Conservation (phyloP, 2,113 vertebrate species). For the Xyliphius kryptos region DNA sequence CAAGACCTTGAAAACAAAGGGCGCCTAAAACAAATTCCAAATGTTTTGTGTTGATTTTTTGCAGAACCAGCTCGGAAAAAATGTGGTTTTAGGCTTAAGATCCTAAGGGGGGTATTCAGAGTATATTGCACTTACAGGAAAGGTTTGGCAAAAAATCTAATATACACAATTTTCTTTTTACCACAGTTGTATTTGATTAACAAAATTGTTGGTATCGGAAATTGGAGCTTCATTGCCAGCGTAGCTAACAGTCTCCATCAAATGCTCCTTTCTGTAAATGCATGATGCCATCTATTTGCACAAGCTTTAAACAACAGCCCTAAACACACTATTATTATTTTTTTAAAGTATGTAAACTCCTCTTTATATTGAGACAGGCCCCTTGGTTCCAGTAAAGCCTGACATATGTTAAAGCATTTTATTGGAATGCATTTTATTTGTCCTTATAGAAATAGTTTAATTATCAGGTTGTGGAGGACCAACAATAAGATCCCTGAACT, state of each 20-base stretch:
- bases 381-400: too few relatives aligned
- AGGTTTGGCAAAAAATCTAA: neutral
- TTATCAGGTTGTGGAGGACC: too few relatives aligned
- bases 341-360: too few relatives aligned
- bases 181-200: neutral
- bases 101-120: neutral
- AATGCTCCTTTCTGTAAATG: too few relatives aligned
- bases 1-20: neutral
- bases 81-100: neutral
- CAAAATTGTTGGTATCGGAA: neutral
- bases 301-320: too few relatives aligned
- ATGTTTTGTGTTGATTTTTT: slow-evolving; percentile 13
- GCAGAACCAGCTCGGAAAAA: slow-evolving; percentile 6
- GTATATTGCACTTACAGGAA: neutral
- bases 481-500: too few relatives aligned
- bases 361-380: too few relatives aligned
- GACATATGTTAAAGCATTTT: too few relatives aligned
- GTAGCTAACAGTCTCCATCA: neutral
- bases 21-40: slow-evolving; percentile 3
- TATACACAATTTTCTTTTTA: slow-evolving; percentile 2
- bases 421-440: too few relatives aligned
- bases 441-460: too few relatives aligned
- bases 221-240: neutral
- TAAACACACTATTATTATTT: too few relatives aligned
- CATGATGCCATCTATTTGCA: too few relatives aligned